Conservation (phyloP, 2,888 invertebrate genomes). For the Eremobia ochroleuca region DNA sequence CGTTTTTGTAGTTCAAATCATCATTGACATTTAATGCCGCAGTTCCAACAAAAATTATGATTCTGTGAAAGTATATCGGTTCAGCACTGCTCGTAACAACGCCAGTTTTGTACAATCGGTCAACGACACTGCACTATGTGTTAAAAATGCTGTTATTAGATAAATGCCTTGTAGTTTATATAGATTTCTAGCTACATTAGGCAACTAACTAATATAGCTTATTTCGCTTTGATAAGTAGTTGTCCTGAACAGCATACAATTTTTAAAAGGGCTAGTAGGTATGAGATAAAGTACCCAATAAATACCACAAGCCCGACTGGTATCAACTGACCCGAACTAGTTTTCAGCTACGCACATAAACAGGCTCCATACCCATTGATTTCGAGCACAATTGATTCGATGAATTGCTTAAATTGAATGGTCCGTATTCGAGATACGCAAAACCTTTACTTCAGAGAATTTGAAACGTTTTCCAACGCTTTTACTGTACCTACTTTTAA, state of each 20-base stretch:
- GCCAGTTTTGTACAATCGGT: conserved; percentile 39
- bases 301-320: conserved; percentile 8
- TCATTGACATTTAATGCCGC: conserved; percentile 23
- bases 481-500: conserved; percentile 20
- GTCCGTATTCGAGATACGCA: conserved; percentile 28
- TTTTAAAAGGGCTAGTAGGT: background rate
- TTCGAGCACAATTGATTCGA: conserved; percentile 42
- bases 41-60: background rate
- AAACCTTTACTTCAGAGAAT: conserved; percentile 29
- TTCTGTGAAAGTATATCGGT: conserved; percentile 35
- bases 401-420: conserved; percentile 45
- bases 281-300: background rate
- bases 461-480: conserved; percentile 10
- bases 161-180: conserved; percentile 15
- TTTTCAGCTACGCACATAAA: conserved; percentile 42
- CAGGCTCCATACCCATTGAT: conserved; percentile 38
- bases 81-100: conserved; percentile 9
- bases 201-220: background rate
- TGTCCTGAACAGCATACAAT: background rate
- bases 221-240: background rate
- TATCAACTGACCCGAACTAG: conserved; percentile 40
- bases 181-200: background rate
- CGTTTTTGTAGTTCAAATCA: background rate
- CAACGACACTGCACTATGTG: conserved; percentile 29
- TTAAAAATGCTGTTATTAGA: conserved; percentile 16